Base-by-base conservation (phyloP, 1,140 invertebrate species). In the Yoshiicerus persimilis region DNA sequence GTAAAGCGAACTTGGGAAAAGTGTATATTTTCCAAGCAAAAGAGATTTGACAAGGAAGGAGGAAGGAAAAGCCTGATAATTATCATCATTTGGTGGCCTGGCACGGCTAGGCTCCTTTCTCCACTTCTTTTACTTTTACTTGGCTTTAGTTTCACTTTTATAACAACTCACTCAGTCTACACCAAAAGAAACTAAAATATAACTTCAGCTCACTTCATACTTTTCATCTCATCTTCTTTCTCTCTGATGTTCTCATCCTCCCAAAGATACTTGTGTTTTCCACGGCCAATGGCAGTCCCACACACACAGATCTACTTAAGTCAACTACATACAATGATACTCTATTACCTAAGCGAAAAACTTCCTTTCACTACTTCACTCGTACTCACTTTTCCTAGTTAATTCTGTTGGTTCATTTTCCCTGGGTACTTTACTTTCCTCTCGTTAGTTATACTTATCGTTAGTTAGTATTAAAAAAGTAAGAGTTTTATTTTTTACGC, bases 61-160 rank as follows among this genome's bases (percentile, higher is more conserved):
- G 70, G 70, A 77, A 77, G 34, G 70, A 36, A 77, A 77, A 77
- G 70, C 70, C 70, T 77, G 70, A 77, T 77, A 77, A 77, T 77
- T 77, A 77, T 77, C 70, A 77, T 77, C 70, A 77, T 77, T 77
- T 77, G 70, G 70, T 77, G 30, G 70, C 70, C 27, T n/a, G 70
- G 32, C 70, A 77, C 20, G 32, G 9, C 70, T 3, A 34, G 32
- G 8, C 16, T 23, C 23, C 64, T 66, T 66, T 66, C 64, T 47
- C 41, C 41, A 47, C 13, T 8, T 11, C 23, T 66, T n/a, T 66
- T 3, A 1, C 64, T 23, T 66, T 27, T 9, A 4, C 23, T 13
- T 27, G 23, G 25, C 23, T 16, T 75, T 34, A 16, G 2, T 36
- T 20, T 36, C 70, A 34, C 30, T 34, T 25, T 77, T 77, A 77